Evolutionary conservation across 35 echinoderm and acorn worm genomes (phyloP), one percentile per base, ranked within the genome.

Genomic region (Heliocidaris erythrogramma): DNA sequence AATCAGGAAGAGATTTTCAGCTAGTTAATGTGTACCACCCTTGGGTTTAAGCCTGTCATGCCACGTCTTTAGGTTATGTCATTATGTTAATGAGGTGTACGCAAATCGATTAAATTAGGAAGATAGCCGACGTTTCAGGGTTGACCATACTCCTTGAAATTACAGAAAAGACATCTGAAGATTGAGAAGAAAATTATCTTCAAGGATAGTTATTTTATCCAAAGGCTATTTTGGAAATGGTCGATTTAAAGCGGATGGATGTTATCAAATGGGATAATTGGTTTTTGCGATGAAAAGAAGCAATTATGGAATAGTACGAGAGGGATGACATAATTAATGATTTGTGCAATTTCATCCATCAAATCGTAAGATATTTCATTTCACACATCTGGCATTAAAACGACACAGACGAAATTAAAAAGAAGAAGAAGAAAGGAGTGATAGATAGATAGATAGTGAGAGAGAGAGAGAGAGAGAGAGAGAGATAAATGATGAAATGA

Each of bases 141-240:
- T 78, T 27, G 65, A 78, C 5, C 21, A 78, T n/a, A 78, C 18
- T 78, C 8, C 65, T 78, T 7, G 27, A 78, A 78, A 78, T 78
- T 18, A 21, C 65, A 21, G 65, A 78, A 56, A 24, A 78, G 65
- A 27, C 52, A 56, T 56, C 52, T 56, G 52, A 78, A 78, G 65
- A 78, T 78, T 78, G 65, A 78, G 65, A 78, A 17, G 65, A n/a
- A 69, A n/a, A 78, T 78, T 78, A 78, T n/a, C 65, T 78, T 78
- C 14, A 78, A 78, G 65, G 65, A n/a, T 27, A 78, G 7, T 78
- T 5, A 7, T 78, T 27, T 24, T 78, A 78, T 78, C 65, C 27
- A 21, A 78, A 18, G 65, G 27, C 21, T 27, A 78, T 21, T 78
- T 78, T 24, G 27, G 6, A 6, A 13, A 21, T 27, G 17, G 61